Conservation (phyloP, 1,140 invertebrate species). For the Lordiphosa collinella region DNA sequence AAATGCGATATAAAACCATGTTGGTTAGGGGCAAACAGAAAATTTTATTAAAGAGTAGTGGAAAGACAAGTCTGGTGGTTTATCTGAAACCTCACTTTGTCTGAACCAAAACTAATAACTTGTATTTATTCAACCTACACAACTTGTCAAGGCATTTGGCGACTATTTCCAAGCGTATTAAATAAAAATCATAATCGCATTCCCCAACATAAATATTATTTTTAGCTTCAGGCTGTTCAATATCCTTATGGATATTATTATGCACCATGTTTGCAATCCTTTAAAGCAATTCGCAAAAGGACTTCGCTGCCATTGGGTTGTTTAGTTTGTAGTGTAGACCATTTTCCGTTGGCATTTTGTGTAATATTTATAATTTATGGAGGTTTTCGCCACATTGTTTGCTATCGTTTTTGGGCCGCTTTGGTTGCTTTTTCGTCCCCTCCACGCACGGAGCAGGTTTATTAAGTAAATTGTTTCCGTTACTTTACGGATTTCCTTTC, state of each 20-base stretch:
- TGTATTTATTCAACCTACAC: no score
- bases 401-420: neutral
- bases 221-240: no score
- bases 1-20: no score
- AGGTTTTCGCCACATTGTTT: slow-evolving; percentile 22
- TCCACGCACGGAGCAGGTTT: slow-evolving; percentile 34
- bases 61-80: no score
- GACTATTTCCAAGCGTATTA: no score
- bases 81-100: no score
- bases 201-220: no score
- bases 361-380: slow-evolving; percentile 60
- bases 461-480: slow-evolving; percentile 60
- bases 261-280: slow-evolving; percentile 40
- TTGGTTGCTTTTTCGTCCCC: slow-evolving; percentile 6
- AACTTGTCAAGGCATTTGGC: no score
- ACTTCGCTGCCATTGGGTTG: slow-evolving; percentile 5
- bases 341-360: slow-evolving; percentile 35
- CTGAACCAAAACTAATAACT: no score
- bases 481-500: slow-evolving; percentile 51
- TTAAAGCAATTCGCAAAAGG: slow-evolving; percentile 44
- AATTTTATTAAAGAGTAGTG: no score
- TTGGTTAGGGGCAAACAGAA: no score
- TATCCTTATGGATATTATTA: slow-evolving; percentile 21
- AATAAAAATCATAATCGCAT: no score
- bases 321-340: slow-evolving; percentile 30